Base-by-base conservation (phyloP, 2,113 vertebrate species). In the Physeter macrocephalus region DNA sequence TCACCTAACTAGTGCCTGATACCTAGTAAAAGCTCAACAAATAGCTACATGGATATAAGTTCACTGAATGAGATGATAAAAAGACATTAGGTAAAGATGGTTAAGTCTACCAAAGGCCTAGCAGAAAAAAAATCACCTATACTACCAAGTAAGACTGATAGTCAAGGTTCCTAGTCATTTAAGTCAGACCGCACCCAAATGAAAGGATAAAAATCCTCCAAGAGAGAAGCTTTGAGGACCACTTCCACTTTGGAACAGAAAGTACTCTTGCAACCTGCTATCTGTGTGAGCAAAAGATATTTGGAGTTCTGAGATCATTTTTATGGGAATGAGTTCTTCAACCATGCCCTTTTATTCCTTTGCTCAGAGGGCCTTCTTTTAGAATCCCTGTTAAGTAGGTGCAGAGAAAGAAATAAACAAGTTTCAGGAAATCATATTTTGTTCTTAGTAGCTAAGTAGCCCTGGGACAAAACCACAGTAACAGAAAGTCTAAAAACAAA, bases 391-490 rank as follows among this genome's bases (percentile, higher is more conserved):
- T 15, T 80, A 71, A 59, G 34, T 31, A 74, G n/a, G 23, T 83
- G 18, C 15, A 75, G 49, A 84, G 17, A 93, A 93, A 92, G 14
- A 8, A 84, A 85, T 4, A 75, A 90, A 85, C 1, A 57, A 71
- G 67, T 31, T 83, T 93, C n/a, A 57, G 20, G 41, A 95, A 92
- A 96, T 96, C 49, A 91, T 6, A 77, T 59, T 91, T 91, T 67
- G 34, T 66, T 91, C 64, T 93, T 54, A 78, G 36, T 36, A 92
- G 43, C 21, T 52, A 94, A 81, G 61, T 18, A 87, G 21, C 29
- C 21, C 67, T 57, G 18, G 15, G 27, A 89, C 74, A 62, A 89
- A 94, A 86, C 25, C 21, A 64, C 2, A 36, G 6, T 43, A 75
- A 90, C 1, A 62, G 18, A 64, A 93, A 84, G 23, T 13, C 23